Percentiles rank a stretch among this genome's conserved stretches.
Evolutionary conservation across 1,140 invertebrate species (phyloP).

Genomic region (Colletes latitarsis): DNA sequence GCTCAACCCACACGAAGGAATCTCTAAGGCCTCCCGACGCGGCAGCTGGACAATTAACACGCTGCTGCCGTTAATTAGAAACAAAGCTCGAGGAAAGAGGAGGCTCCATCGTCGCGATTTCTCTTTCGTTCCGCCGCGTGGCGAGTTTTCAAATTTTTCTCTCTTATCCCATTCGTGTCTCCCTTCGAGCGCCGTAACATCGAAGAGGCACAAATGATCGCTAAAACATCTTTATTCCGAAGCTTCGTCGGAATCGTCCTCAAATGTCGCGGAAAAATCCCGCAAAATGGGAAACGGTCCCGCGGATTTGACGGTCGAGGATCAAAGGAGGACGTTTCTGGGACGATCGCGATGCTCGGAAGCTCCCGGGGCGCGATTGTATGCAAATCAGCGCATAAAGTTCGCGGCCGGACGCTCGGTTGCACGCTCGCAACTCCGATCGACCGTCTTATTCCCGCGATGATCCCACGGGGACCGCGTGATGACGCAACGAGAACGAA

Average conservation of each 20-base stretch:
- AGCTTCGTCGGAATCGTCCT: too few species aligned
- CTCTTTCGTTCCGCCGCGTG: constrained; percentile 12
- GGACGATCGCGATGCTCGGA: background rate
- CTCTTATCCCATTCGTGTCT: too few species aligned
- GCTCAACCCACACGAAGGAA: constrained; percentile 42
- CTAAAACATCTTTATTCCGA: too few species aligned
- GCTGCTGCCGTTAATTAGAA: constrained; percentile 66
- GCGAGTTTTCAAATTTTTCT: constrained; percentile 5
- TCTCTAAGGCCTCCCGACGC: constrained; percentile 46
- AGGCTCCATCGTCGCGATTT: constrained; percentile 41
- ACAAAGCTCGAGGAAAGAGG: constrained; percentile 50
- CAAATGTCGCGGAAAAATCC: too few species aligned
- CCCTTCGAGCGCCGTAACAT: too few species aligned
- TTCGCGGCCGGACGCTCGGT: constrained; percentile 50
- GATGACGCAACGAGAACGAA: constrained; percentile 25
- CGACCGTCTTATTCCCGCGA: constrained; percentile 29
- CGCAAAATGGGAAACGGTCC: too few species aligned
- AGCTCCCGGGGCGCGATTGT: constrained; percentile 44
- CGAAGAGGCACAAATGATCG: too few species aligned
- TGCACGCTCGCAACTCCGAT: constrained; percentile 22
- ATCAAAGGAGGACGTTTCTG: constrained; percentile 30
- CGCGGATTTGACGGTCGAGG: constrained; percentile 1
- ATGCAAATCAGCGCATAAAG: constrained; percentile 57
- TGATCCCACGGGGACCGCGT: constrained; percentile 14
- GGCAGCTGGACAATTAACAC: constrained; percentile 66